Evolutionary conservation across 2,888 invertebrate genomes (phyloP).

Genomic region (Lasioglossum leucozonium): DNA sequence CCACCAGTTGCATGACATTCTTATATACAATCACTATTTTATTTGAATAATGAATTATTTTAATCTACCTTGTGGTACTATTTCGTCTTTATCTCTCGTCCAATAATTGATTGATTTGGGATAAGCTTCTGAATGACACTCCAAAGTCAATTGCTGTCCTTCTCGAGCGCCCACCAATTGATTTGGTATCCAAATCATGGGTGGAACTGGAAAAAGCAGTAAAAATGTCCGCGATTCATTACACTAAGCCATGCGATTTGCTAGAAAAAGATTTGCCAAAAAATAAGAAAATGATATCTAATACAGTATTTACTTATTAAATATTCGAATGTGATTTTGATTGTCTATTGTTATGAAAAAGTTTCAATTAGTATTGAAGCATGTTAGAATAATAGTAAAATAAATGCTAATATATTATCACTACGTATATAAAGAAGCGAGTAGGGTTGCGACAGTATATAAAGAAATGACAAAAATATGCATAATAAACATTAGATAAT

Average conservation of each 20-base stretch:
- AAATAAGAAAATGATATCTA: background rate
- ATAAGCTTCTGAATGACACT: conserved; percentile 86
- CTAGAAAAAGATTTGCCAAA: background rate
- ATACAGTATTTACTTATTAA: background rate
- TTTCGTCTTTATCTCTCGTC: conserved; percentile 86
- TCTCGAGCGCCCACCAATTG: conserved; percentile 86
- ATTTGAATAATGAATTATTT: background rate
- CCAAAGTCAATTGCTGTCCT: conserved; percentile 85
- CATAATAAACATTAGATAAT: conserved; percentile 10
- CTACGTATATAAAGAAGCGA: background rate
- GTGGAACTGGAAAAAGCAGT: conserved; percentile 84
- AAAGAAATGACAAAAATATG: background rate
- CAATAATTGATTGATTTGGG: conserved; percentile 87
- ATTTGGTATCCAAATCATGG: conserved; percentile 86
- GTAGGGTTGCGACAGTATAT: background rate
- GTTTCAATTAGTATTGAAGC: background rate
- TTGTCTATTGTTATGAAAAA: background rate
- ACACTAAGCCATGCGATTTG: background rate
- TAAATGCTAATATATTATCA: background rate
- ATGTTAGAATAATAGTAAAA: background rate
- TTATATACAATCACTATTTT: too few relatives aligned
- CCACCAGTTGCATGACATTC: too few relatives aligned
- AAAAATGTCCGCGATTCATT: background rate
- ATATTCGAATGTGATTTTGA: background rate
- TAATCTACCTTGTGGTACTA: conserved; percentile 85